phyloP scores from a whole-genome alignment of 2,797 vertebrate species.

The Sciurus carolinensis region DNA sequence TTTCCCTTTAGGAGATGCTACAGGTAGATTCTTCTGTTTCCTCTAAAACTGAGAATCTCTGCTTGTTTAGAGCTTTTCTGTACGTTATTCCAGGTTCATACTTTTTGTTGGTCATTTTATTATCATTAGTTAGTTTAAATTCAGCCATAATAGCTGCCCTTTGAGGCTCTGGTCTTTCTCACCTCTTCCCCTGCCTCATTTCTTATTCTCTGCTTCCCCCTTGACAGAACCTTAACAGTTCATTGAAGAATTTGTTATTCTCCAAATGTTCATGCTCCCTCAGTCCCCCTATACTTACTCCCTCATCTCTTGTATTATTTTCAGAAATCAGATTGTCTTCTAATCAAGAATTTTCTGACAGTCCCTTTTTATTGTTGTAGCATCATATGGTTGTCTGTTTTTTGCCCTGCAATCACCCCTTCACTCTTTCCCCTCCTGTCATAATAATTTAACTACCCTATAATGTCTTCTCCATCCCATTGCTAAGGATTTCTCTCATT shows the following conservation, averaged over 20 bases:
- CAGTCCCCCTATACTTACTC: no score
- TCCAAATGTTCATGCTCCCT: not conserved
- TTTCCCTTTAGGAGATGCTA: not conserved
- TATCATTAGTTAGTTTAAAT: not conserved
- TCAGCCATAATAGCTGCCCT: not conserved
- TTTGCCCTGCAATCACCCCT: not conserved
- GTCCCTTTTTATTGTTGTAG: not conserved
- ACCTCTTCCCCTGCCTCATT: not conserved
- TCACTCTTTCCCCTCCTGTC: not conserved
- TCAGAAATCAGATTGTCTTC: not conserved
- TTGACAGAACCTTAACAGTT: not conserved
- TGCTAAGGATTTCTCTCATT: not conserved
- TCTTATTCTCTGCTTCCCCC: not conserved
- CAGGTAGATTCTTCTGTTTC: not conserved
- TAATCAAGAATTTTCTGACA: not conserved
- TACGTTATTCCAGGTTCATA: not conserved
- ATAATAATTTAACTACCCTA: not conserved
- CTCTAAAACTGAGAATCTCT: not conserved
- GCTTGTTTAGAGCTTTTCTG: not conserved
- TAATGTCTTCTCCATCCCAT: not conserved
- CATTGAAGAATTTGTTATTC: not conserved
- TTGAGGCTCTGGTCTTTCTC: not conserved
- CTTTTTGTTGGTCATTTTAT: not conserved
- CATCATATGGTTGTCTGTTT: not conserved
- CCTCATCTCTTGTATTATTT: not conserved